Conservation (phyloP, 2,888 invertebrate genomes). For the Opisthograptis luteolata region DNA sequence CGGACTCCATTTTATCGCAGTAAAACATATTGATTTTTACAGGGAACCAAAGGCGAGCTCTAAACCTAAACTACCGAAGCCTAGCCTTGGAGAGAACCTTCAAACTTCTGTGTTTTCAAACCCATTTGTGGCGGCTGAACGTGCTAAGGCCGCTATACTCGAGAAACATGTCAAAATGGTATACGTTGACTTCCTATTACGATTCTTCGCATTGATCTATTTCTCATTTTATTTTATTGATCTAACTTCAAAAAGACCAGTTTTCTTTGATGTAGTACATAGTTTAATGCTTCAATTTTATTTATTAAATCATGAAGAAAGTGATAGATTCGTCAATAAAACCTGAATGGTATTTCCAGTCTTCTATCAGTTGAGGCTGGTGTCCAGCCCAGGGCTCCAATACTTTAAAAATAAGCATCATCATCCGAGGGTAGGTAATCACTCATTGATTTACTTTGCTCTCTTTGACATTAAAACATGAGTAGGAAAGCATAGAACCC, state of each 20-base stretch:
- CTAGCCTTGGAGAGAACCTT: slow-evolving; percentile 83
- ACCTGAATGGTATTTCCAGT: too few species aligned
- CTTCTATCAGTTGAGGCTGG: too few species aligned
- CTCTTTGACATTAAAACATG: slow-evolving; percentile 10
- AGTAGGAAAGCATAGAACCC: slow-evolving; percentile 53
- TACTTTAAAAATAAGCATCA: not conserved
- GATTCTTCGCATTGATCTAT: slow-evolving; percentile 6
- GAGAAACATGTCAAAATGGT: slow-evolving; percentile 98
- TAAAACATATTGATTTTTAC: too few species aligned
- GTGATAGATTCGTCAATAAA: too few species aligned
- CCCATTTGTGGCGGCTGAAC: slow-evolving; percentile 93
- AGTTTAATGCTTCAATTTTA: too few species aligned
- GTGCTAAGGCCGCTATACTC: slow-evolving; percentile 92
- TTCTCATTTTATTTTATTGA: too few species aligned
- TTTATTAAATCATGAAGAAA: too few species aligned
- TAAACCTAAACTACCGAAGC: slow-evolving; percentile 85
- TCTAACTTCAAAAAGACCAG: too few species aligned
- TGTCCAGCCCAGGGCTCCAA: too few species aligned
- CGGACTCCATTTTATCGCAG: too few species aligned
- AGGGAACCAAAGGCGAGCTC: slow-evolving; percentile 46
- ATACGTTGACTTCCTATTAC: slow-evolving; percentile 82
- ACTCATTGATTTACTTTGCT: not conserved
- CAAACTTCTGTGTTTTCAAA: slow-evolving; percentile 93
- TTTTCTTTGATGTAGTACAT: too few species aligned
- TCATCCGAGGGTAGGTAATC: not conserved